Base-by-base conservation (phyloP, 2,113 vertebrate species). In the Catharus minimus region DNA sequence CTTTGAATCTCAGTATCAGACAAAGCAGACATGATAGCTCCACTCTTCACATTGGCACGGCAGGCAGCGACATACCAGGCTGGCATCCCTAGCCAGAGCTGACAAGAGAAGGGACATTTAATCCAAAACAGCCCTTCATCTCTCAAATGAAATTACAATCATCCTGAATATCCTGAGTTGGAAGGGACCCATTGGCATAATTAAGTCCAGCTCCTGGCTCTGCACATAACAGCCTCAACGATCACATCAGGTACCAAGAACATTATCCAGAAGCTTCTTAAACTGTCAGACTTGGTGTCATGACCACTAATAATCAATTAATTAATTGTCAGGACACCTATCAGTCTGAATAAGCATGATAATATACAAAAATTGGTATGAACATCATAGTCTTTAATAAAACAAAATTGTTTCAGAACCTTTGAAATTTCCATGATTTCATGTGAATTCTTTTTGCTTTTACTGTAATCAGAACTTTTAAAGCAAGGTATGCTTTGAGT, bases 21-120 rank as follows among this genome's bases (percentile, higher is more conserved):
- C 68, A 99, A 94, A 20, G 99, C 99, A 27, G 99, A 99, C 99
- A 99, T 99, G 96, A 99, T 99, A 94, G 99, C 99, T 4, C 99
- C 99, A 1, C 99, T 99, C 97, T 99, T 99, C 86, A 99, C 99
- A 3, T 99, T 99, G 97, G 99, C 99, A 28, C 99, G 98, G 83
- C 99, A 99, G 24, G 99, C 99, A 27, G 99, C 99, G 22, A 99
- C 99, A 1, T 99, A 99, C 99, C 99, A 99, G 33, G 99, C 99
- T 46, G 99, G 99, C 99, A 99, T 99, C 71, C 99, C 99, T 41
- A 99, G 93, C 99, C 99, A 99, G 80, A 99, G 97, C 99, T 99
- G 90, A 28, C 21, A 21, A 67, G 73, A 56, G 41, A 91, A 93
- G 78, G 32, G 33, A 61, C 28, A 11, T 27, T 67, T 75, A n/a